phyloP scores from a whole-genome alignment of 2,113 vertebrate species.

The Ptyas mucosa region DNA sequence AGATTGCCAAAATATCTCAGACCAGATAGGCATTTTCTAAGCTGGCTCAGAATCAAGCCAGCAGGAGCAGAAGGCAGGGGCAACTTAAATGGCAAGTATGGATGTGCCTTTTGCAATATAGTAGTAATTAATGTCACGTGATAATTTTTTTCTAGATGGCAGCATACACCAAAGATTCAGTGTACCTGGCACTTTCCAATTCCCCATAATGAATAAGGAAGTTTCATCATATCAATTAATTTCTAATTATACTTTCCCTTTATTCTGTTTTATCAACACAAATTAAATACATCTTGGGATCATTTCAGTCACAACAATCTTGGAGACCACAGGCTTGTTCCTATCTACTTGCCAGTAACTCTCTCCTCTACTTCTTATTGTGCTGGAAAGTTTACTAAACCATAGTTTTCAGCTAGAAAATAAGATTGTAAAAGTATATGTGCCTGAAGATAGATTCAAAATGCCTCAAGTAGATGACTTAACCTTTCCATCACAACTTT shows the following conservation, averaged over 20 bases:
- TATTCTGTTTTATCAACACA: not conserved
- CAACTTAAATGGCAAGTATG: not conserved
- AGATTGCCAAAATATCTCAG: not conserved
- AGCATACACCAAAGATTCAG: not conserved
- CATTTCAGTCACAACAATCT: not conserved
- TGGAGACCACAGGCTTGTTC: not conserved
- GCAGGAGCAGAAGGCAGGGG: not conserved
- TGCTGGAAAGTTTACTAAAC: not conserved
- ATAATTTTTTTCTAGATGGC: not conserved
- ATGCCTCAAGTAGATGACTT: not conserved
- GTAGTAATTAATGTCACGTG: not conserved
- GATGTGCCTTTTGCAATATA: not conserved
- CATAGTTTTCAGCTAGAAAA: not conserved
- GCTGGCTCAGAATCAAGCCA: not conserved
- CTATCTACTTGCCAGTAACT: not conserved
- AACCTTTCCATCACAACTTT: not conserved
- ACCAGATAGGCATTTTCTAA: not conserved
- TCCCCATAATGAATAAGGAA: not conserved
- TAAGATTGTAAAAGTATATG: not conserved
- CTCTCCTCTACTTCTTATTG: not conserved
- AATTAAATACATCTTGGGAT: not conserved
- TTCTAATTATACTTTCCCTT: not conserved
- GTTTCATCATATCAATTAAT: not conserved
- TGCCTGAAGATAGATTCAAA: not conserved
- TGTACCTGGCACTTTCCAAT: not conserved